Evolutionary conservation across 2,888 invertebrate species (phyloP), one percentile per base, ranked within the genome.

Genomic region (Morpho helenor): DNA sequence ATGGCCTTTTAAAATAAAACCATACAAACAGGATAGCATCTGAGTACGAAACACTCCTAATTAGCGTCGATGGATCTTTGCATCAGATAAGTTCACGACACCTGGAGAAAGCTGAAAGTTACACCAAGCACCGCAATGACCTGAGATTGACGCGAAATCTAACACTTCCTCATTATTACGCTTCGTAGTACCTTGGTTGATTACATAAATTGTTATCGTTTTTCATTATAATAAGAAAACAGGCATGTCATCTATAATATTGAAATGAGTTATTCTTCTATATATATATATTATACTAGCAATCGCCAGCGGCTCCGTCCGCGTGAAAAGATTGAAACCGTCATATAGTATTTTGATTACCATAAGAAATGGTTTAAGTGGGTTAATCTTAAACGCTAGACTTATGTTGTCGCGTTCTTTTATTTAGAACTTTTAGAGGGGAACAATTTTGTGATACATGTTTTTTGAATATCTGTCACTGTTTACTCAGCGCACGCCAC

Each of bases 11-110:
- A 16, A 16, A 16, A 40, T 43, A 45, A 46, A 7, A 46, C 40
- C 56, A 59, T 57, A 61, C 46, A 59, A 63, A 62, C 42, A 49
- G 31, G 8, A 7, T n/a, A 41, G 46, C 59, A 57, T 63, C 55
- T 47, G 8, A 40, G 44, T 42, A 53, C 47, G 55, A 57, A 59
- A 48, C 43, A 52, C 56, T 54, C 54, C 60, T 62, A 64, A 62
- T 64, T 64, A 64, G 58, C 56, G 58, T 56, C 57, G 49, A 63
- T 55, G 61, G 54, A 68, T 66, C 58, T 52, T 49, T 47, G 65
- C 66, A 71, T 72, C 72, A 69, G 70, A 68, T 69, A 67, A 62
- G 52, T 47, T 42, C 50, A 42, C 51, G 47, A 56, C 55, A 51
- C 57, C 45, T 44, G 57, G 64, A 61, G 65, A 67, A 67, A 68